Conservation (phyloP, 2,797 vertebrate genomes). For the Tiaroga cobitis region DNA sequence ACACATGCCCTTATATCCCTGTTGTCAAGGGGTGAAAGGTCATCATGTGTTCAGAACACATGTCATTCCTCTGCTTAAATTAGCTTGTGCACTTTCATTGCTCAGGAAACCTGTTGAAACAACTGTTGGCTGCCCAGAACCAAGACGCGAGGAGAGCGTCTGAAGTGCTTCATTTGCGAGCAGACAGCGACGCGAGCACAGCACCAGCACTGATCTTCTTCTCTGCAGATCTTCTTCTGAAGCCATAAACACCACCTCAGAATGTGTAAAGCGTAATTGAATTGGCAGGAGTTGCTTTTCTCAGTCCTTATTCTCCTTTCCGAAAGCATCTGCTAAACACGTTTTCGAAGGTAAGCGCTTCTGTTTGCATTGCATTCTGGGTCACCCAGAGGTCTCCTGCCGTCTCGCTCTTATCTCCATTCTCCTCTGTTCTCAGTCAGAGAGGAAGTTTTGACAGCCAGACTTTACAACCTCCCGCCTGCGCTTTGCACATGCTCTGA, state of each 20-base stretch:
- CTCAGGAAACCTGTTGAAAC: slow-evolving; percentile 65
- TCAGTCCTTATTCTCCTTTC: background rate
- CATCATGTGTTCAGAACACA: slow-evolving; percentile 59
- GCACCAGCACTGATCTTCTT: background rate
- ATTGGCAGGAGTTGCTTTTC: no score
- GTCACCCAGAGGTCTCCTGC: slow-evolving; percentile 68
- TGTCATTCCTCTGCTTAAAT: slow-evolving; percentile 64
- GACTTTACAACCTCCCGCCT: slow-evolving; percentile 69
- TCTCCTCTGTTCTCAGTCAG: slow-evolving; percentile 72
- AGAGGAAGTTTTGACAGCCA: slow-evolving; percentile 81
- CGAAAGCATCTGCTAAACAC: background rate
- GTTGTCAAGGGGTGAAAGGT: slow-evolving; percentile 62
- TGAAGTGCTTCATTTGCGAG: slow-evolving; percentile 53
- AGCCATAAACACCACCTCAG: no score
- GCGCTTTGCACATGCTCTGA: slow-evolving; percentile 63
- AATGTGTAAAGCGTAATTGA: no score
- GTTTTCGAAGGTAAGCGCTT: slow-evolving; percentile 58
- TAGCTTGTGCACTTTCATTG: slow-evolving; percentile 63
- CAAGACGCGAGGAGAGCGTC: slow-evolving; percentile 53
- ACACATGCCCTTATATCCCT: slow-evolving; percentile 22
- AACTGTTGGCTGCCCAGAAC: slow-evolving; percentile 69
- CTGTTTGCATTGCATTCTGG: slow-evolving; percentile 60
- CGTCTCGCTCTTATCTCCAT: slow-evolving; percentile 72
- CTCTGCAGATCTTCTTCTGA: slow-evolving; percentile 6
- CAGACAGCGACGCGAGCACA: slow-evolving; percentile 31